Base-by-base conservation (phyloP, 2,797 vertebrate species). In the Sebastiscus tertius region DNA sequence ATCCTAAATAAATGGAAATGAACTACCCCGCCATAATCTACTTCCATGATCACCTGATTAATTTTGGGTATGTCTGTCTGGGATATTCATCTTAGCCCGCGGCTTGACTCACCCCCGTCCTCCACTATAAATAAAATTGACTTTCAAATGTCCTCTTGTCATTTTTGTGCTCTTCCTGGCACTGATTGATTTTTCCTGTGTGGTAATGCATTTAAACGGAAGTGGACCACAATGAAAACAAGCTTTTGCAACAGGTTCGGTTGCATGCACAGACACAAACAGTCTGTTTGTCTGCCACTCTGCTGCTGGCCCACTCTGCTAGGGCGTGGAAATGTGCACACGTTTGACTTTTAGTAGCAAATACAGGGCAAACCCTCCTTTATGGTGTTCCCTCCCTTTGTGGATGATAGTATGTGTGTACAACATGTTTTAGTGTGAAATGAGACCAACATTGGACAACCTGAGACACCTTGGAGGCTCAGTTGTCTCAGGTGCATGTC, bases 111-210 rank as follows among this genome's bases (percentile, higher is more conserved):
- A 27, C 12, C 24, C 49, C 29, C 18, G 2, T 75, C 16, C 27
- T 61, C 58, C 62, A 2, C 36, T 66, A 52, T 78, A 80, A 90
- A 88, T 85, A 82, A 79, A 88, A 87, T 72, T 82, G 71, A 92
- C 91, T 93, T 94, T 93, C 80, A 91, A 68, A 85, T 81, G 85
- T 84, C 84, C 79, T 80, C 68, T 8, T 72, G 26, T 75, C 58
- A 64, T 86, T 83, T 81, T 42, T 39, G 9, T 69, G 54, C 74
- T 64, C 22, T 67, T 75, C 46, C 72, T 88, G 65, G 26, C 67
- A 81, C 65, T 70, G 77, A 80, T 71, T 81, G 75, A 63, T 72
- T 69, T 77, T 34, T 85, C 26, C 61, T 72, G 33, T 71, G 39
- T 79, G 70, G 33, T 79, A 77, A 84, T 79, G 20, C 61, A 84